These are phyloP conservation scores for Drosophila neotestacea DNA, from an alignment of 2,888 invertebrate species.

Conservation along the genomic window DNA sequence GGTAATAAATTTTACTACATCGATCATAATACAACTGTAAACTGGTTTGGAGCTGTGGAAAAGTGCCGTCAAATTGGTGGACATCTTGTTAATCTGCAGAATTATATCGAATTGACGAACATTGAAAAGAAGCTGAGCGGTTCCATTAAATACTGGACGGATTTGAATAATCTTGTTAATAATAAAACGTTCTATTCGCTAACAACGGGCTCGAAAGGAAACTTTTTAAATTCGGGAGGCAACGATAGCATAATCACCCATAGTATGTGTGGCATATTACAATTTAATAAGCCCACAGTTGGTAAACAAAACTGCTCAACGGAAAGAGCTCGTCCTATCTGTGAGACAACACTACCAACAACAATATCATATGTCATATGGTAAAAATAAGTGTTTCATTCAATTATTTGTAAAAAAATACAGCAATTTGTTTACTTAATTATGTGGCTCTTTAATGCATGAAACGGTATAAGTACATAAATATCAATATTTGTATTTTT, in stretches of 20 bases:
- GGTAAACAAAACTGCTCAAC: not conserved
- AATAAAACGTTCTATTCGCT: not conserved
- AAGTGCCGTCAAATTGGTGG: constrained; percentile 18
- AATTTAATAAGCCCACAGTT: constrained; percentile 7
- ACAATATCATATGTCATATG: constrained; percentile 17
- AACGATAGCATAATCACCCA: not conserved
- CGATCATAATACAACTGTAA: not conserved
- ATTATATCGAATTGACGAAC: not conserved
- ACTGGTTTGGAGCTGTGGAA: constrained; percentile 42
- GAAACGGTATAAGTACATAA: not conserved
- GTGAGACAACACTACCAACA: constrained; percentile 27
- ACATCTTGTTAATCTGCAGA: constrained; percentile 38
- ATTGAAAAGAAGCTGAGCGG: not conserved
- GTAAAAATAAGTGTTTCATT: not conserved
- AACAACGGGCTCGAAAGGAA: constrained; percentile 10
- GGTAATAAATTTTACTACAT: constrained; percentile 33
- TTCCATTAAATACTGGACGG: constrained; percentile 34
- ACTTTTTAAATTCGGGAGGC: not conserved
- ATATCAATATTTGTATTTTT: not conserved
- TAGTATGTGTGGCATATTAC: constrained; percentile 24
- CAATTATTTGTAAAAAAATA: not conserved
- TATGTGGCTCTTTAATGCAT: constrained; percentile 22
- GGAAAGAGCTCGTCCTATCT: constrained; percentile 17
- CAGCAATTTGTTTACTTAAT: not conserved
- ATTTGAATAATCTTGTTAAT: constrained; percentile 35